Evolutionary conservation across 2,888 invertebrate species (phyloP), one percentile per base, ranked within the genome.

Genomic region (Orgyia antiqua): DNA sequence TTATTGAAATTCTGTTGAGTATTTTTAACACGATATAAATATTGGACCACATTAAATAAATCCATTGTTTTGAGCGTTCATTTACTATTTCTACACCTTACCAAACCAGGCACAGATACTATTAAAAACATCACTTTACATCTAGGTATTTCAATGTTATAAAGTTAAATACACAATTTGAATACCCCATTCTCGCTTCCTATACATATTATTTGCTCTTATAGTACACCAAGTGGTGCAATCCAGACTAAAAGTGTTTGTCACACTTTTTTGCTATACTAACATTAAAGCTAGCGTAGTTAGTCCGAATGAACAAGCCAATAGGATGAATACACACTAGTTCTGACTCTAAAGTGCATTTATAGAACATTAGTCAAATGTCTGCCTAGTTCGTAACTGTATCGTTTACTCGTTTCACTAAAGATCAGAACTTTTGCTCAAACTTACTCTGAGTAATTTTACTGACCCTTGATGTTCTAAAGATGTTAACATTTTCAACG

Each of bases 31-130:
- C n/a, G n/a, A 26, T 31, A 33, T 33, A 13, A 23, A 30, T 29
- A 24, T 39, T 45, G 51, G 60, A 56, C 60, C 60, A 58, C 60
- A 42, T 24, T 27, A 40, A 37, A 43, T 19, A 39, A 42, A 44
- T 40, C 36, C 38, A 45, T 42, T 29, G 24, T 17, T 1, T 42
- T 37, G 39, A 50, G 42, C 45, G 34, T 20, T 32, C 36, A 42
- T 37, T 43, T 38, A 36, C 36, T 31, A 41, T 39, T 34, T 39
- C 29, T 24, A 31, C 34, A 33, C 36, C 54, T 60, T 55, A 72
- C 76, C 75, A 76, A 77, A 77, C 77, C 75, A 77, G 77, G 51
- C 70, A 71, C 73, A 58, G 56, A 58, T 31, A 36, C 31, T 30
- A 11, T 9, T 6, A 31, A 23, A 9, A n/a, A n/a, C n/a, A 19